Percentiles rank a stretch among this genome's conserved stretches.
Evolutionary conservation across 2,888 invertebrate genomes (phyloP).

Genomic region (Agapetus fuscipes): DNA sequence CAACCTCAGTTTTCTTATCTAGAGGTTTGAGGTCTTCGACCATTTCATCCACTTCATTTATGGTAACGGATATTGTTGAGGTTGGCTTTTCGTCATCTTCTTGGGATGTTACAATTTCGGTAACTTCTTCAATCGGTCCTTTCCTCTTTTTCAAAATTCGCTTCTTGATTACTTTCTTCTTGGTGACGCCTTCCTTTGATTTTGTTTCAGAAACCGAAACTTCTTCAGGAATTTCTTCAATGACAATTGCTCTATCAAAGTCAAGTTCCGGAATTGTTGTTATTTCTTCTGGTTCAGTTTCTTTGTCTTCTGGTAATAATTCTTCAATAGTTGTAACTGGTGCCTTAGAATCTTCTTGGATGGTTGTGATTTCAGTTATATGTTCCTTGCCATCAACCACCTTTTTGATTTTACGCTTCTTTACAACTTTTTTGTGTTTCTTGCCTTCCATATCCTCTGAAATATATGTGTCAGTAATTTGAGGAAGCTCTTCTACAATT

Average conservation of each 20-base stretch:
- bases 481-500: slow-evolving; percentile 26
- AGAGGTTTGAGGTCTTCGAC: not conserved
- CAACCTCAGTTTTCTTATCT: slow-evolving; percentile 9
- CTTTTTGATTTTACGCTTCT: slow-evolving; percentile 18
- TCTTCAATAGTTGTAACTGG: slow-evolving; percentile 1
- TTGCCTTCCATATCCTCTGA: not conserved
- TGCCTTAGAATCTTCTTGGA: slow-evolving; percentile 24
- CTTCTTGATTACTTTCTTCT: slow-evolving; percentile 29
- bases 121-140: slow-evolving; percentile 31
- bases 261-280: not conserved
- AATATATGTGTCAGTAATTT: not conserved
- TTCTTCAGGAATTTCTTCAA: not conserved
- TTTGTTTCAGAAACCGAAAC: not conserved
- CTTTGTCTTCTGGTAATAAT: not conserved
- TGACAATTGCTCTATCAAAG: not conserved
- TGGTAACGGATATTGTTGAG: not conserved
- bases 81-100: not conserved
- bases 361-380: slow-evolving; percentile 26
- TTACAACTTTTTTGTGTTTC: not conserved
- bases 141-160: slow-evolving; percentile 30
- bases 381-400: slow-evolving; percentile 24
- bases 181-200: slow-evolving; percentile 24
- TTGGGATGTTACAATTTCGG: slow-evolving; percentile 24
- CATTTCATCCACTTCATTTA: not conserved
- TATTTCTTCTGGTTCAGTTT: not conserved